These are phyloP conservation scores for Andrena dorsata DNA, from an alignment of 2,888 invertebrate species.

Conservation along the genomic window DNA sequence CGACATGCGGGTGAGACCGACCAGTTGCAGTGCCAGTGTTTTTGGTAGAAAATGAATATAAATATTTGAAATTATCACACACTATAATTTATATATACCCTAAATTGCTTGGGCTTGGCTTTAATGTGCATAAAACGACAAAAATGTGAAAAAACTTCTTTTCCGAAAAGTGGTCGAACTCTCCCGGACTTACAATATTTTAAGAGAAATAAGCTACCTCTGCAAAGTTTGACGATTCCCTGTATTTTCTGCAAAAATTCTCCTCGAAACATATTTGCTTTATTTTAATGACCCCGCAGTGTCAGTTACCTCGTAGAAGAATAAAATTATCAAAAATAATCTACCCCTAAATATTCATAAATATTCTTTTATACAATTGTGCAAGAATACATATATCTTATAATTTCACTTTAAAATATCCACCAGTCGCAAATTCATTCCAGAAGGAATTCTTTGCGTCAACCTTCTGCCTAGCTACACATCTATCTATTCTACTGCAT, in stretches of 20 bases:
- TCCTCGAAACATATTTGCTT: neutral
- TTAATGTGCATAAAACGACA: too few relatives aligned
- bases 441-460: neutral
- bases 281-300: conserved; percentile 3
- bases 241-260: neutral
- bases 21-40: too few relatives aligned
- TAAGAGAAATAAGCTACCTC: neutral
- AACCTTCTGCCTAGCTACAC: too few relatives aligned
- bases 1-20: too few relatives aligned
- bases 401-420: neutral
- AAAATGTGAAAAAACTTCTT: too few relatives aligned
- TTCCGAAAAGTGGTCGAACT: too few relatives aligned
- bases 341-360: neutral
- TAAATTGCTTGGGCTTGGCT: too few relatives aligned
- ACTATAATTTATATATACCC: too few relatives aligned
- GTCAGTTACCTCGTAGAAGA: conserved; percentile 5
- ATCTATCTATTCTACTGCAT: neutral
- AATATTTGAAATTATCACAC: too few relatives aligned
- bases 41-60: too few relatives aligned
- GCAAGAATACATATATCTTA: neutral
- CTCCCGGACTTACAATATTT: too few relatives aligned
- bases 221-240: neutral
- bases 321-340: conserved; percentile 20
- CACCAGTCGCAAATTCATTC: neutral
- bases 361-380: neutral